phyloP scores from a whole-genome alignment of 2,797 vertebrate species.

The Novumbra hubbsi region DNA sequence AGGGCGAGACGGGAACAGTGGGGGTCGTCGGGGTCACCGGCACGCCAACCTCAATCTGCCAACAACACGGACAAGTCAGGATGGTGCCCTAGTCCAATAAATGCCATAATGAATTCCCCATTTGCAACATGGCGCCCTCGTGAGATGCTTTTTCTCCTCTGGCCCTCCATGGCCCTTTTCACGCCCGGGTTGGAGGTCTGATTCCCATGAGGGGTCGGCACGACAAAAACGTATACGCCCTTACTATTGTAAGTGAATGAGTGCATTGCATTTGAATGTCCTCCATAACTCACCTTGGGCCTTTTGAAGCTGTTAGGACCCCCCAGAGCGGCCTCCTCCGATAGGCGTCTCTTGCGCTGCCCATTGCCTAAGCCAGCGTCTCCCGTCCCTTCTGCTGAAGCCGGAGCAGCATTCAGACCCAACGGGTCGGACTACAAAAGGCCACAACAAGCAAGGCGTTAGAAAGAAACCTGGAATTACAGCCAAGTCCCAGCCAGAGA shows the following conservation, averaged over 20 bases:
- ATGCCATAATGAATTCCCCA: too few relatives aligned
- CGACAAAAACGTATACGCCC: too few relatives aligned
- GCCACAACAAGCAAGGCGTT: background rate
- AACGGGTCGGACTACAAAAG: constrained; percentile 90
- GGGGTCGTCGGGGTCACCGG: constrained; percentile 71
- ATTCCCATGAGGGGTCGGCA: too few relatives aligned
- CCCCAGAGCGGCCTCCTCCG: constrained; percentile 78
- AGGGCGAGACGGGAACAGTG: constrained; percentile 86
- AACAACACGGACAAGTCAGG: background rate
- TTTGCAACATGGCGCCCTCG: too few relatives aligned
- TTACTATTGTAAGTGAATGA: too few relatives aligned
- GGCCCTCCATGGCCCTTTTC: too few relatives aligned
- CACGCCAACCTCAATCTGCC: constrained; percentile 61
- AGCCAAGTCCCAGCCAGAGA: background rate
- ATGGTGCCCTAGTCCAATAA: too few relatives aligned
- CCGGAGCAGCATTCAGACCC: constrained; percentile 87
- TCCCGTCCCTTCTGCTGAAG: constrained; percentile 73
- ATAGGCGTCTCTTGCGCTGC: constrained; percentile 85
- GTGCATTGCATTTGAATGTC: too few relatives aligned
- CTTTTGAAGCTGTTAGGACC: constrained; percentile 84
- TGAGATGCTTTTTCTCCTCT: too few relatives aligned
- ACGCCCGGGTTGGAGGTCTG: too few relatives aligned
- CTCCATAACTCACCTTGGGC: constrained; percentile 74
- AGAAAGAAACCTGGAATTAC: background rate
- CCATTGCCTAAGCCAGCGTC: constrained; percentile 79